Percentiles rank a stretch among this genome's conserved stretches.
Evolutionary conservation across 2,888 invertebrate genomes (phyloP).

Genomic region (Euzetes globulus): DNA sequence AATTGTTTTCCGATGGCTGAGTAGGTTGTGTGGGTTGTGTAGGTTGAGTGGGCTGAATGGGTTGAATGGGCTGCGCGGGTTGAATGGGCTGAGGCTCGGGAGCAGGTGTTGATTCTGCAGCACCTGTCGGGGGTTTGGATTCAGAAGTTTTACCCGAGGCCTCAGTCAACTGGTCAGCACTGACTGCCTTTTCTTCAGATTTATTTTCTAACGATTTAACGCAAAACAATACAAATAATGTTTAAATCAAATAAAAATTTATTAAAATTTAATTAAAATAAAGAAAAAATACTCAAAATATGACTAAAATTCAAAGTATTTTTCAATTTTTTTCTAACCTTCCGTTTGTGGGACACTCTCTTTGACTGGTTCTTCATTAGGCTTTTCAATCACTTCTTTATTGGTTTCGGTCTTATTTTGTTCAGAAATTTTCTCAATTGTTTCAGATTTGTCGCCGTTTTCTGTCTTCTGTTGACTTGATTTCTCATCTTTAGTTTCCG

Average conservation of each 20-base stretch:
- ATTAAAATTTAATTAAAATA: background rate
- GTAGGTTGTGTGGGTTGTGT: background rate
- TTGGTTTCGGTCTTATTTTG: background rate
- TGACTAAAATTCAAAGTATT: too few relatives aligned
- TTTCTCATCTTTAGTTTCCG: too few relatives aligned
- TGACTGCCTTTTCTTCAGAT: constrained; percentile 9
- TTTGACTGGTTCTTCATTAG: background rate
- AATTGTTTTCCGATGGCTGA: background rate
- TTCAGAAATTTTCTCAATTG: background rate
- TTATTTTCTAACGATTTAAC: background rate
- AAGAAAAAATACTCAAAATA: too few relatives aligned
- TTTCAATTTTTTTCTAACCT: background rate
- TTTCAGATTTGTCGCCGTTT: background rate
- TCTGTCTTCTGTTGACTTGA: background rate
- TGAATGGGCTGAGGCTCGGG: background rate
- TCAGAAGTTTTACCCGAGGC: constrained; percentile 11
- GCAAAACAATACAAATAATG: background rate
- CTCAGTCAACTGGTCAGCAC: background rate
- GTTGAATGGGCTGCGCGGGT: background rate
- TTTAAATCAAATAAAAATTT: background rate
- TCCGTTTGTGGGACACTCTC: background rate
- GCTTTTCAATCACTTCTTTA: constrained; percentile 4
- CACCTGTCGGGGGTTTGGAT: background rate
- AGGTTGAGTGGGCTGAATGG: background rate
- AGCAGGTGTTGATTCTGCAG: background rate